Base-by-base conservation (phyloP, 2,888 invertebrate species). In the Pedicia rivosa region DNA sequence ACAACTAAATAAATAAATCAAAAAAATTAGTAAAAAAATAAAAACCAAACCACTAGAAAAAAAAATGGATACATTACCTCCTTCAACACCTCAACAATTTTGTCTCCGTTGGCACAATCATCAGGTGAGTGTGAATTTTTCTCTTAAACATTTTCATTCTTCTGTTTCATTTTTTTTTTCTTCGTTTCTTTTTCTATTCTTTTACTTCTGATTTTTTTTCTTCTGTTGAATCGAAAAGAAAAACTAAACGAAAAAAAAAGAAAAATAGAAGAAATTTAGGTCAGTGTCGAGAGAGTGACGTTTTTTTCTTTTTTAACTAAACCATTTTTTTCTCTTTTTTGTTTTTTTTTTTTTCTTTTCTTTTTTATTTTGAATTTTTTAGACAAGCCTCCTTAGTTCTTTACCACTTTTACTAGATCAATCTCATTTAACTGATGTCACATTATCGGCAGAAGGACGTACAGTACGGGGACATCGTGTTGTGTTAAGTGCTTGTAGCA, bases 401-500 rank as follows among this genome's bases (percentile, higher is more conserved):
- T 64, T 86, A 51, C 80, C 83, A 30, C 73, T 77, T 45, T 68
- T 86, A 52, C 65, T 86, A 47, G 78, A 78, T 50, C 76, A 78
- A 38, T 84, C 84, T 47, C 74, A 83, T 56, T 67, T 87, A 50
- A 81, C 86, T 38, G 87, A 88, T 59, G 84, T 88, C 34, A 88
- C 87, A 9, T 66, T 90, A 32, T 83, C 83, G 44, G 87, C 87
- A 5, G 83, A 79, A 48, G 82, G 84, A 15, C 74, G 80, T 42
- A 76, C 78, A n/a, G 66, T 90, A 46, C 77, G 77, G 49, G 90
- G 88, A 2, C 90, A 90, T 60, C 73, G 77, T 50, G 73, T 90
- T 36, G 81, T 90, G 35, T 65, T 90, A 39, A 88, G 88, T 17
- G 83, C 87, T 44, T 88, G 90, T 63, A 88, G 88, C 61, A 78